A percentile compares a stretch with the other conserved stretches of the same genome.
Conservation (phyloP, 1,140 invertebrate species). For the Cylas formicarius region DNA sequence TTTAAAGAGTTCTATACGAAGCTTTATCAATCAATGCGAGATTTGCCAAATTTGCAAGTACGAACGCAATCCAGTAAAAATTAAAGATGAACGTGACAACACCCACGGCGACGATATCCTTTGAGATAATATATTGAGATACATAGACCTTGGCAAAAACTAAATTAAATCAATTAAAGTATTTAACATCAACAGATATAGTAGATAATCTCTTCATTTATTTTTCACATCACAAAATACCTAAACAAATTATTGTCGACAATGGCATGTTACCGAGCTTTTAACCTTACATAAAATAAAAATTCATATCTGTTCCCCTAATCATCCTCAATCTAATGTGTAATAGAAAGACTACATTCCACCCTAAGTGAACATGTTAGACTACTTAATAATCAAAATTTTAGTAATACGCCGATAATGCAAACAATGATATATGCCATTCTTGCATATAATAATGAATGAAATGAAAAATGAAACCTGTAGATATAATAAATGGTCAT, state of each 20-base stretch:
- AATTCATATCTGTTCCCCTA: conserved; percentile 4
- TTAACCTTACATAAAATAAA: conserved; percentile 4
- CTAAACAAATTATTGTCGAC: conserved; percentile 5
- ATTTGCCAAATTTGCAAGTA: conserved; percentile 5
- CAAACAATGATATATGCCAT: too few species aligned
- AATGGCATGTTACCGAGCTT: conserved; percentile 3
- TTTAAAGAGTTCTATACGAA: neutral
- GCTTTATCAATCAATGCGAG: conserved; percentile 10
- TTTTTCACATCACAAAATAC: conserved; percentile 2
- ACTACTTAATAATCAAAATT: too few species aligned
- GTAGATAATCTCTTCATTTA: conserved; percentile 2
- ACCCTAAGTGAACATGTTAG: too few species aligned
- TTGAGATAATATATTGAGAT: conserved; percentile 2
- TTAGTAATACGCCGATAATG: too few species aligned
- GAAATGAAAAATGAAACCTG: neutral
- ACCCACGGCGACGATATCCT: neutral
- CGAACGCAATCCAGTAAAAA: neutral
- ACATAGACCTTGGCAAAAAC: conserved; percentile 5
- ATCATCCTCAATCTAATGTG: conserved; percentile 9
- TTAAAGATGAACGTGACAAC: too few species aligned
- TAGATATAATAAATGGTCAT: neutral
- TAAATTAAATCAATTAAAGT: conserved; percentile 5
- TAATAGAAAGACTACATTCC: too few species aligned
- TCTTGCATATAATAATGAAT: neutral
- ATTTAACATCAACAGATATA: neutral